Percentiles rank a stretch among this genome's conserved stretches.
Evolutionary conservation across 1,140 invertebrate genomes (phyloP).

Genomic region (Tyrophagus putrescentiae): DNA sequence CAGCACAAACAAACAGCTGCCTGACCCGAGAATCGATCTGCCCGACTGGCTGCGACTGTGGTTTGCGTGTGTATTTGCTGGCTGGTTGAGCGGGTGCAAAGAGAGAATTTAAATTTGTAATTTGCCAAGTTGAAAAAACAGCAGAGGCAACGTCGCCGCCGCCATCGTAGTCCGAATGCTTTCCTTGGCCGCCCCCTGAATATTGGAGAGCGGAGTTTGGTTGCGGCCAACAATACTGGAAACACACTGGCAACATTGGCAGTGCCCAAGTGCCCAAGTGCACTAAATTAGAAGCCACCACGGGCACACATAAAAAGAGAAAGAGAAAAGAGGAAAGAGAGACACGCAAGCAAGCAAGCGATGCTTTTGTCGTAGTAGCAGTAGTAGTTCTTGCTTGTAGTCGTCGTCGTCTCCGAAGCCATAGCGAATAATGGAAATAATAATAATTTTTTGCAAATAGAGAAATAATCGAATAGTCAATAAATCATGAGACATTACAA

Average conservation of each 20-base stretch:
- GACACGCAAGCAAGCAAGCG: no score
- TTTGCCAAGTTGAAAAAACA: not conserved
- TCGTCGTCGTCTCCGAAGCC: not conserved
- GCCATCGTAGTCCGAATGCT: no score
- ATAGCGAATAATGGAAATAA: not conserved
- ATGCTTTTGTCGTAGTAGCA: no score
- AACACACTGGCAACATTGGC: no score
- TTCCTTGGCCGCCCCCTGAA: no score
- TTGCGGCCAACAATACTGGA: no score
- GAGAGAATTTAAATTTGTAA: constrained; percentile 14
- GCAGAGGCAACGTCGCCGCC: no score
- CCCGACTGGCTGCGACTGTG: constrained; percentile 1
- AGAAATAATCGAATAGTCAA: constrained; percentile 13
- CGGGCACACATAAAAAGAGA: no score
- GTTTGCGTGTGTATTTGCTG: not conserved
- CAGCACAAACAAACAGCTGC: constrained; percentile 7
- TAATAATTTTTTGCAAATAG: not conserved
- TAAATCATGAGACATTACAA: constrained; percentile 8
- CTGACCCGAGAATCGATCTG: constrained; percentile 5
- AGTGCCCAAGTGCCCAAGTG: not conserved
- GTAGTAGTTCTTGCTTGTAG: no score
- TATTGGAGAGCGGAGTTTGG: no score
- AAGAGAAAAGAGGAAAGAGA: no score
- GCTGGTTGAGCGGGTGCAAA: not conserved
- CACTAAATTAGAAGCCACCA: not conserved